Evolutionary conservation across 2,797 vertebrate genomes (phyloP).

Genomic region (Chloroceryle amazona): DNA sequence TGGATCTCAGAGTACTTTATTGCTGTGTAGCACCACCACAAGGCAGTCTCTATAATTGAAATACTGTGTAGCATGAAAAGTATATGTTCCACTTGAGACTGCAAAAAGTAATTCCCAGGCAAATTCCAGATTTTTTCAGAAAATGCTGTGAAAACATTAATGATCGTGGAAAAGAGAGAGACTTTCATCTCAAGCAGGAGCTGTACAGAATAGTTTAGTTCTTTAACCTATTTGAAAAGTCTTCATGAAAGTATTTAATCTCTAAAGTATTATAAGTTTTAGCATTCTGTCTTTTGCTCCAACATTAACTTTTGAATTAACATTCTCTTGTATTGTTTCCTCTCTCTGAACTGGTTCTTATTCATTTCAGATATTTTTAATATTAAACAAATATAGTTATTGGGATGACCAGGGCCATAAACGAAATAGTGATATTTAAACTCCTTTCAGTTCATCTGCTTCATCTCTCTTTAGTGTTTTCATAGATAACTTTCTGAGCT

Average conservation of each 20-base stretch:
- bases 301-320: background rate
- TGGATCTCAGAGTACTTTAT: background rate
- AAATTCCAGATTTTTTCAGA: background rate
- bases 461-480: background rate
- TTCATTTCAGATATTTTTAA: background rate
- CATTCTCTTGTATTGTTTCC: background rate
- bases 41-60: background rate
- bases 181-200: background rate
- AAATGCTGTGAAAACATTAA: background rate
- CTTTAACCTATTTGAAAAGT: background rate
- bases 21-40: background rate
- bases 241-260: background rate
- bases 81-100: background rate
- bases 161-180: background rate
- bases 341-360: background rate
- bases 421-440: background rate
- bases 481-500: background rate
- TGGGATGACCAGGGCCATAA: background rate
- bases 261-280: background rate
- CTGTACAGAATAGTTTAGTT: background rate
- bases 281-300: background rate
- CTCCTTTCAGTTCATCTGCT: background rate
- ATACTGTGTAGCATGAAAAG: background rate
- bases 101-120: background rate
- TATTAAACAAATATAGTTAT: background rate